phyloP scores from a whole-genome alignment of 2,113 vertebrate genomes.

The Ceyx cyanopectus region DNA sequence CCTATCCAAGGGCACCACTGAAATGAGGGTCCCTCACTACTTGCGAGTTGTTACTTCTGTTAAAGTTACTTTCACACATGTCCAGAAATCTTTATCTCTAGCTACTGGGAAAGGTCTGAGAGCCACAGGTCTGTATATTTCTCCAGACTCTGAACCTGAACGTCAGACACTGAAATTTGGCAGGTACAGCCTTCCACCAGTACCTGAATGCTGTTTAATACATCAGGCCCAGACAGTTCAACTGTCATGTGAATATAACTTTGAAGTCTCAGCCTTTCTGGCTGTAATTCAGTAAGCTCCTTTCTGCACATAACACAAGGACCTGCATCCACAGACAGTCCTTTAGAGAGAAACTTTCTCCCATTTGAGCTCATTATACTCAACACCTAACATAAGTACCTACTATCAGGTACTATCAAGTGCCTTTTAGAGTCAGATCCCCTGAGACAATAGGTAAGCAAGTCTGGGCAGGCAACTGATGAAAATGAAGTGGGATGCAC shows the following conservation, averaged over 20 bases:
- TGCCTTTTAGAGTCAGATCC: neutral
- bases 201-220: neutral
- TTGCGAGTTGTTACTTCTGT: neutral
- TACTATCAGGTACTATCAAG: neutral
- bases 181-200: neutral
- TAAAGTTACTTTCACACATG: neutral
- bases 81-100: neutral
- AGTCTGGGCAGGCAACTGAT: neutral
- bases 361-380: neutral
- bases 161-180: neutral
- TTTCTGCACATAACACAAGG: neutral
- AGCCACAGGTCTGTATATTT: fast-evolving
- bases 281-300: neutral
- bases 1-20: no score
- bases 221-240: neutral
- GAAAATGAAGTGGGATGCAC: neutral
- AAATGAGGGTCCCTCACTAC: neutral
- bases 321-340: neutral
- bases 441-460: neutral
- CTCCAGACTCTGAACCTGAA: neutral
- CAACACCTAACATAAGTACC: neutral
- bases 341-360: neutral
- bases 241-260: neutral
- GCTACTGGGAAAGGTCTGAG: neutral
- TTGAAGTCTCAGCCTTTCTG: neutral